Conservation (phyloP, 2,888 invertebrate genomes). For the Campoletis raptor region DNA sequence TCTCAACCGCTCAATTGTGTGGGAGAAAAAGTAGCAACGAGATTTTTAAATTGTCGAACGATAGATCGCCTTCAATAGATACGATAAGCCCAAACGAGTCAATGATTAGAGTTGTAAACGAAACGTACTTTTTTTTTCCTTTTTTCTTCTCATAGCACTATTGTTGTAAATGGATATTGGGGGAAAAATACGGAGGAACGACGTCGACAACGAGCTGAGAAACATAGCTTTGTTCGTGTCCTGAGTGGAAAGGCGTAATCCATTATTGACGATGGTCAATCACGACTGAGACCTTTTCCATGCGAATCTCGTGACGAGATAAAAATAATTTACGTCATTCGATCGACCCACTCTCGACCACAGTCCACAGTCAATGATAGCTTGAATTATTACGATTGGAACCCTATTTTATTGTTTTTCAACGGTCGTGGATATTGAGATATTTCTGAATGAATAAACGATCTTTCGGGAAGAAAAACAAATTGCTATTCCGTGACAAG, state of each 20-base stretch:
- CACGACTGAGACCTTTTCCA: constrained; percentile 57
- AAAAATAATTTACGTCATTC: constrained; percentile 43
- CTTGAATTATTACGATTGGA: not conserved
- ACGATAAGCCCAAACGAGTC: constrained; percentile 7
- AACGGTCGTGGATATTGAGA: constrained; percentile 6
- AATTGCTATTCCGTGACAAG: not conserved
- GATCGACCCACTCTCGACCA: constrained; percentile 8
- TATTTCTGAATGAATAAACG: not conserved
- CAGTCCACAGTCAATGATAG: not conserved
- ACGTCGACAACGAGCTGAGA: not conserved
- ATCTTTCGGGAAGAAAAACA: not conserved
- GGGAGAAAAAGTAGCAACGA: too few species aligned
- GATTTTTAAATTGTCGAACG: too few species aligned
- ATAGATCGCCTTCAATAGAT: not conserved
- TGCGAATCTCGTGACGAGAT: constrained; percentile 52
- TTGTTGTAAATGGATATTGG: not conserved
- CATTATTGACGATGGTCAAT: constrained; percentile 55
- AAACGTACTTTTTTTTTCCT: not conserved
- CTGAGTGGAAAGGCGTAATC: constrained; percentile 8
- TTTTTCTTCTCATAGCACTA: not conserved
- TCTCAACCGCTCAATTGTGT: too few species aligned
- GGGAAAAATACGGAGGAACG: not conserved
- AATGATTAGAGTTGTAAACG: not conserved
- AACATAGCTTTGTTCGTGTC: constrained; percentile 44
- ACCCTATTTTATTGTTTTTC: not conserved